phyloP scores from a whole-genome alignment of 2,113 vertebrate genomes.

The Cettia cetti region DNA sequence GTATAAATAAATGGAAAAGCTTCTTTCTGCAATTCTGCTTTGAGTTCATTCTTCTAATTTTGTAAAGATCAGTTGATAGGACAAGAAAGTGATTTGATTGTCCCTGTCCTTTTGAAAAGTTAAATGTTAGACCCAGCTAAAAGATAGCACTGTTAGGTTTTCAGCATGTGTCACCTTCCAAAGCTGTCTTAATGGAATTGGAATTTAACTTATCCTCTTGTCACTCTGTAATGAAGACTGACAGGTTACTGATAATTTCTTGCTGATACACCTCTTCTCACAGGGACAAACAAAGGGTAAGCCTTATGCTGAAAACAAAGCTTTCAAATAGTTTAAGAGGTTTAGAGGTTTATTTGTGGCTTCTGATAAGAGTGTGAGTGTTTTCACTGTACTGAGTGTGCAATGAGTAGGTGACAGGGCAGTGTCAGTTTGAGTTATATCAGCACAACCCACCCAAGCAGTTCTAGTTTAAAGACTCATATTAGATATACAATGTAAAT shows the following conservation, averaged over 20 bases:
- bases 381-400: not conserved
- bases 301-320: not conserved
- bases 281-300: not conserved
- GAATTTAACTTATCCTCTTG: not conserved
- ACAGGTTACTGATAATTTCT: not conserved
- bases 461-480: not conserved
- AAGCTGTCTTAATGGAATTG: not conserved
- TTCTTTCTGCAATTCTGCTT: not conserved
- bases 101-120: not conserved
- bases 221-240: not conserved
- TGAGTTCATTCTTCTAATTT: not conserved
- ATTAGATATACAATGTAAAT: not conserved
- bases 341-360: not conserved
- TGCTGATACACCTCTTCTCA: not conserved
- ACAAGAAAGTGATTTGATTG: not conserved
- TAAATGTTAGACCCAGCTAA: not conserved
- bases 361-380: not conserved
- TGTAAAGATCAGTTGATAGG: not conserved
- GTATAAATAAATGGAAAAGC: not conserved
- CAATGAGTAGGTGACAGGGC: not conserved
- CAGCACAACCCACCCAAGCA: not conserved
- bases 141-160: not conserved
- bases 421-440: not conserved
- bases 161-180: not conserved
- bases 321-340: not conserved